These are phyloP conservation scores for Delichon dasypus DNA, from an alignment of 2,797 vertebrate genomes.

Conservation along the genomic window DNA sequence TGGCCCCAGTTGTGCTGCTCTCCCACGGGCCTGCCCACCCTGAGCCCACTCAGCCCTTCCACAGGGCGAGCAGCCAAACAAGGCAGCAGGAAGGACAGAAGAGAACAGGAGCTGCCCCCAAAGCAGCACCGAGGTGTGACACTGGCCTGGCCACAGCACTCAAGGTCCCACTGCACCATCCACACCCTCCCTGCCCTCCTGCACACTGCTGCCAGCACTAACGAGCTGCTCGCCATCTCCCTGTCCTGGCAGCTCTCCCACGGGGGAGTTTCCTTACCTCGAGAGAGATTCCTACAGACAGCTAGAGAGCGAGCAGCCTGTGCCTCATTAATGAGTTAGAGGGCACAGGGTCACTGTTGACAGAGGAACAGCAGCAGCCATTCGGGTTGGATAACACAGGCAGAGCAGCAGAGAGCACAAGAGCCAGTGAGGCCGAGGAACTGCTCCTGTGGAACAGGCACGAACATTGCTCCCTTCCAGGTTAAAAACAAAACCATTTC, in stretches of 20 bases:
- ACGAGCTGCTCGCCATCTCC: not conserved
- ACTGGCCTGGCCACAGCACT: not conserved
- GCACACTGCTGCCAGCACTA: not conserved
- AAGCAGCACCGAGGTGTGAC: not conserved
- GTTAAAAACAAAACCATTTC: slow-evolving; percentile 9
- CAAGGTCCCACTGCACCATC: fast-evolving
- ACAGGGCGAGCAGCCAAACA: not conserved
- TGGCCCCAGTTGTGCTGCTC: not conserved
- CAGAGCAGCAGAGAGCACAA: not conserved
- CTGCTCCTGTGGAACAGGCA: not conserved
- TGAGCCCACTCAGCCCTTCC: not conserved
- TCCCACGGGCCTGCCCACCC: not conserved
- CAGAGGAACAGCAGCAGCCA: not conserved
- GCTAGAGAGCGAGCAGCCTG: not conserved
- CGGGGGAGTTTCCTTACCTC: not conserved
- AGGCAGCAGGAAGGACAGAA: not conserved
- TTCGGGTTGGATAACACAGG: not conserved
- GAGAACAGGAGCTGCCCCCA: not conserved
- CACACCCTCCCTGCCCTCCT: fast-evolving
- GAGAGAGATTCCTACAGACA: not conserved
- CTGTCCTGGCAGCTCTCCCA: not conserved
- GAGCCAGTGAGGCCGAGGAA: not conserved
- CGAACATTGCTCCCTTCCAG: fast-evolving
- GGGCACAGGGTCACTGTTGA: not conserved
- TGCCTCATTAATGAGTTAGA: not conserved